Percentiles rank a stretch among this genome's conserved stretches.
phyloP scores from a whole-genome alignment of 2,797 vertebrate species.

The Poeciliopsis turneri region DNA sequence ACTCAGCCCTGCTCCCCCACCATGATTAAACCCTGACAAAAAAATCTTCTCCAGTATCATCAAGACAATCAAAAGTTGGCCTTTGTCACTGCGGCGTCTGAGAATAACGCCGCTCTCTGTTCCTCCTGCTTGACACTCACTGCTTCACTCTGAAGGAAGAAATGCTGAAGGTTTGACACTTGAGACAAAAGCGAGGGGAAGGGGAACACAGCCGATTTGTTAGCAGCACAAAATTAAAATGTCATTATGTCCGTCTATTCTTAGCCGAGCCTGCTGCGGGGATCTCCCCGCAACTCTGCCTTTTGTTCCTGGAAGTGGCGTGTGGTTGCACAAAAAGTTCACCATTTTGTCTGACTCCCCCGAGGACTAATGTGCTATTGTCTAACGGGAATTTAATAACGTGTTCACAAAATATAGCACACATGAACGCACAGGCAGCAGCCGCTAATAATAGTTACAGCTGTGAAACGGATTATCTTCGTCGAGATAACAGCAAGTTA shows the following conservation, averaged over 20 bases:
- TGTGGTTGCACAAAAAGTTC: constrained; percentile 59
- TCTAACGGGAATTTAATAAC: constrained; percentile 37
- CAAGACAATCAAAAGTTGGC: constrained; percentile 45
- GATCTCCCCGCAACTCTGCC: constrained; percentile 56
- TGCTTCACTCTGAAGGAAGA: constrained; percentile 55
- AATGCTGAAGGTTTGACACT: constrained; percentile 47
- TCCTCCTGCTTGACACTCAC: constrained; percentile 48
- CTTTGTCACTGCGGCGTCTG: constrained; percentile 38
- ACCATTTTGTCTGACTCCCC: constrained; percentile 44
- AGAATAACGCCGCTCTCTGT: constrained; percentile 43
- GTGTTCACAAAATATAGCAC: constrained; percentile 35
- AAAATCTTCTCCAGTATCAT: constrained; percentile 24
- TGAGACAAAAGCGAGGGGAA: constrained; percentile 52
- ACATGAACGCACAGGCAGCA: constrained; percentile 34
- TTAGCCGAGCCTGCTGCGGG: constrained; percentile 62
- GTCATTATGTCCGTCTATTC: constrained; percentile 73
- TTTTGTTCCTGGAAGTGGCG: constrained; percentile 49
- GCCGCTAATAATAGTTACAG: constrained; percentile 40
- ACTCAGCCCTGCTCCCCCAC: constrained; percentile 25
- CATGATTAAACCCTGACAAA: constrained; percentile 50
- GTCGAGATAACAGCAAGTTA: constrained; percentile 40
- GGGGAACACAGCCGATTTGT: constrained; percentile 48
- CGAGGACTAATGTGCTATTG: constrained; percentile 42
- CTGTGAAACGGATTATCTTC: constrained; percentile 32
- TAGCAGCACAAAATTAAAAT: constrained; percentile 75